A percentile compares a stretch with the other conserved stretches of the same genome.
Conservation (phyloP, 2,113 vertebrate genomes). For the Mixornis gularis region DNA sequence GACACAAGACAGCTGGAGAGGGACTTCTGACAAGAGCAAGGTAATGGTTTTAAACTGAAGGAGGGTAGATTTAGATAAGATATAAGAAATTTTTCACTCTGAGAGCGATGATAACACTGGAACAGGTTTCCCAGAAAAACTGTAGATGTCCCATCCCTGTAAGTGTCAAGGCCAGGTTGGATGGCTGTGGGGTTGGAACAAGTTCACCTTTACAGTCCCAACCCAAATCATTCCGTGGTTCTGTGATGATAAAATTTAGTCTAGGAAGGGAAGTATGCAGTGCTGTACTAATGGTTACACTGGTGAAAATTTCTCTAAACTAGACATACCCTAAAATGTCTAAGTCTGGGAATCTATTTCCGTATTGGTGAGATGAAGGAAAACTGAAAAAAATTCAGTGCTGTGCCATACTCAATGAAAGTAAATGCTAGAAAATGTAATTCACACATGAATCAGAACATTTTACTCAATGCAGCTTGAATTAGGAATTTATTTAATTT, state of each 20-base stretch:
- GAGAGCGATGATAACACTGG: neutral
- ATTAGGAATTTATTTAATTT: neutral
- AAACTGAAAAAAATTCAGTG: neutral
- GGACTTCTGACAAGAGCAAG: neutral
- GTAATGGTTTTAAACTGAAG: neutral
- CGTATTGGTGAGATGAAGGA: neutral
- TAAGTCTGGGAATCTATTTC: neutral
- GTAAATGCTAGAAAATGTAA: neutral
- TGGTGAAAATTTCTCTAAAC: neutral
- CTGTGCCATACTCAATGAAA: neutral
- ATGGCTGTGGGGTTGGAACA: neutral
- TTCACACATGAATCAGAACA: neutral
- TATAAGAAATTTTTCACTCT: neutral
- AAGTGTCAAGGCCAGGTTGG: neutral
- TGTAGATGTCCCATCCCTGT: neutral
- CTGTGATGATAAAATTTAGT: neutral
- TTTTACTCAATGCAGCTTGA: neutral
- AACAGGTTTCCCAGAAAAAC: neutral
- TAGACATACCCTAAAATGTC: neutral
- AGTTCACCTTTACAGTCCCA: neutral
- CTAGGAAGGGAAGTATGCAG: neutral
- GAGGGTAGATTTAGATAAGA: neutral
- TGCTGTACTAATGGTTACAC: neutral
- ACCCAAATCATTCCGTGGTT: neutral
- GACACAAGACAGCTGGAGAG: neutral